These are phyloP conservation scores for Arenaria interpres DNA, from an alignment of 2,113 vertebrate genomes.

Conservation along the genomic window DNA sequence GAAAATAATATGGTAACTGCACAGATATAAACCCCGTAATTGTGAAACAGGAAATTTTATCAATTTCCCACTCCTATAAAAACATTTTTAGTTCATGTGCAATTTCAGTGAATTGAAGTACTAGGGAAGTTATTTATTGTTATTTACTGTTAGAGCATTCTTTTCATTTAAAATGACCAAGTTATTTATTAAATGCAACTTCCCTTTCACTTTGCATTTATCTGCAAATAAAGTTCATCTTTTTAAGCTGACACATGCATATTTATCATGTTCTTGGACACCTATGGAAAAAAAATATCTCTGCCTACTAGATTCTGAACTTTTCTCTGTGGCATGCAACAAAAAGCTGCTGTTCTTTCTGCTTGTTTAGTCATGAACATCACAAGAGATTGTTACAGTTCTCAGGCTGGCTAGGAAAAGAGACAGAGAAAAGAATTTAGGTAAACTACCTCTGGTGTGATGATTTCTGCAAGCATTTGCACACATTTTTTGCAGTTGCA, in stretches of 20 bases:
- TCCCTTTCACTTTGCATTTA: neutral
- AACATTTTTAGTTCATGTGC: neutral
- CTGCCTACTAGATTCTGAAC: neutral
- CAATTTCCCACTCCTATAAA: neutral
- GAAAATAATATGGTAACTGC: neutral
- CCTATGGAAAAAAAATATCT: neutral
- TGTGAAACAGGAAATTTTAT: neutral
- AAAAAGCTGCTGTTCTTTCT: neutral
- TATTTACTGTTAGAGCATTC: neutral
- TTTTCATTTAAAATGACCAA: neutral
- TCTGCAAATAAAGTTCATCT: neutral
- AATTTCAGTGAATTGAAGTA: neutral
- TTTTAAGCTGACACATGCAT: neutral
- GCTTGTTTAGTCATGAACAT: neutral
- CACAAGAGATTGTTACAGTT: neutral
- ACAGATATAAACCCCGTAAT: neutral
- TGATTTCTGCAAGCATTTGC: neutral
- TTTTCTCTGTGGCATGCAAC: neutral
- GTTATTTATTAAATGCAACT: neutral
- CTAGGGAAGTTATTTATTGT: neutral
- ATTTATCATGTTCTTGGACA: neutral
- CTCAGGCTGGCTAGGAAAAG: neutral
- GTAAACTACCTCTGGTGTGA: neutral
- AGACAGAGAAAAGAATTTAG: neutral
- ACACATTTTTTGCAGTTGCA: neutral